Evolutionary conservation across 1,140 invertebrate genomes (phyloP), one percentile per base, ranked within the genome.

Genomic region (Caligus rogercresseyi): DNA sequence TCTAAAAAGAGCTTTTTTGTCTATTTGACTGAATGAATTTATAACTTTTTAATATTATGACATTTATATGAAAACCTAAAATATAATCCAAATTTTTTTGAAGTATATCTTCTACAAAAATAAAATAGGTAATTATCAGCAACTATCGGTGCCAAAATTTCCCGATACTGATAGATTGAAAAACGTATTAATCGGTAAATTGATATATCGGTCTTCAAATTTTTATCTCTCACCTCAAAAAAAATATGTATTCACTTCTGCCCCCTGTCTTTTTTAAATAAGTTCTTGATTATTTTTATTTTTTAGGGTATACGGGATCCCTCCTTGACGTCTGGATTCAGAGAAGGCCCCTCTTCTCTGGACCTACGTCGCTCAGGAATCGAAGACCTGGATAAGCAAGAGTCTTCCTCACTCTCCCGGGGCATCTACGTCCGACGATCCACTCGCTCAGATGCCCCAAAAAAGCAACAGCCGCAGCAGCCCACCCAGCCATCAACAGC

Each of bases 301-400:
- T 20, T 57, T 43, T 25, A 60, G 57, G 57, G 57, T 43, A 14
- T 18, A 43, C 57, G 57, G 15, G 57, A 60, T 43, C 57, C 26
- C 1, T 60, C 57, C 3, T 24, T 60, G 57, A 60, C 57, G 18
- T 60, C 43, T 60, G 24, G 24, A 18, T 60, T 26, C 26, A 43
- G 26, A 11, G 57, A 60, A 43, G 57, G 57, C 21, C 26, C 21
- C 3, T 31, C 57, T 1, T 25, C 26, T 43, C 25, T 60, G 57
- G 24, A 60, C 24, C 24, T 54, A 19, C 53, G 53, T 23, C n/a
- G 21, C 11, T 54, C 53, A 7, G 53, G n/a, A 19, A 23, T 23
- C n/a, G 53, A 54, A 16, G 53, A 54, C n/a, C 53, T 54, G 53
- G 53, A 54, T 19, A 7, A 13, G 11, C 4, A 54, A 23, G n/a